Conservation (phyloP, 2,888 invertebrate genomes). For the Hirtodrosophila trivittata region DNA sequence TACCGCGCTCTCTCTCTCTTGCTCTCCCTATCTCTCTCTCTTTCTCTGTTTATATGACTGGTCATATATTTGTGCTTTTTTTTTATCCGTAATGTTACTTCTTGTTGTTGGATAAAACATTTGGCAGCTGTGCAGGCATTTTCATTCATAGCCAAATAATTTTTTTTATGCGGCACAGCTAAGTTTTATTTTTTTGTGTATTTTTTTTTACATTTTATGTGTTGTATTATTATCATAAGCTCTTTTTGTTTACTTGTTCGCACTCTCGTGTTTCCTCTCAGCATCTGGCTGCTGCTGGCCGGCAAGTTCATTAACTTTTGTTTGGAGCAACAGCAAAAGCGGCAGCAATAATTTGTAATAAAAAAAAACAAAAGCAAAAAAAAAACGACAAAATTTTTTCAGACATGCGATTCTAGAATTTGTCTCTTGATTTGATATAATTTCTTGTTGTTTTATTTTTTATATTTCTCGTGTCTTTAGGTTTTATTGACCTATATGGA, state of each 20-base stretch:
- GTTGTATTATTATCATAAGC: constrained; percentile 65
- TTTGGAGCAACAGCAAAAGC: constrained; percentile 36
- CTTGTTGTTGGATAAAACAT: constrained; percentile 32
- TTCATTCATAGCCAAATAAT: constrained; percentile 64
- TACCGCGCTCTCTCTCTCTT: not conserved
- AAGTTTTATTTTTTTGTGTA: constrained; percentile 16
- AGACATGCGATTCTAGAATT: constrained; percentile 74
- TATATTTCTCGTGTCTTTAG: constrained; percentile 20
- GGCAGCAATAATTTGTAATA: constrained; percentile 70
- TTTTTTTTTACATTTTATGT: constrained; percentile 39
- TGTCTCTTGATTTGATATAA: constrained; percentile 54
- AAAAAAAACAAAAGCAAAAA: not conserved
- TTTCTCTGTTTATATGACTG: constrained; percentile 62
- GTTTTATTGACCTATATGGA: constrained; percentile 47
- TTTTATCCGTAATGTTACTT: constrained; percentile 38
- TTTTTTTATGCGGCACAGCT: constrained; percentile 5
- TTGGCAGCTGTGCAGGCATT: constrained; percentile 48
- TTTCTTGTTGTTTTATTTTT: constrained; percentile 34
- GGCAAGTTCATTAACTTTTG: constrained; percentile 76
- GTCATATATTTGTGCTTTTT: constrained; percentile 34
- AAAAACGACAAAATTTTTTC: constrained; percentile 44
- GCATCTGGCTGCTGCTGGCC: constrained; percentile 22
- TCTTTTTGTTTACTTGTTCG: constrained; percentile 47
- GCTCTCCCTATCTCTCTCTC: not conserved
- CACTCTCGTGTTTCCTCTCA: constrained; percentile 37